Percentiles rank a stretch among this genome's conserved stretches.
These are phyloP conservation scores for Brachionus asplanchnoidis DNA, from an alignment of 1,140 invertebrate species.

Conservation along the genomic window DNA sequence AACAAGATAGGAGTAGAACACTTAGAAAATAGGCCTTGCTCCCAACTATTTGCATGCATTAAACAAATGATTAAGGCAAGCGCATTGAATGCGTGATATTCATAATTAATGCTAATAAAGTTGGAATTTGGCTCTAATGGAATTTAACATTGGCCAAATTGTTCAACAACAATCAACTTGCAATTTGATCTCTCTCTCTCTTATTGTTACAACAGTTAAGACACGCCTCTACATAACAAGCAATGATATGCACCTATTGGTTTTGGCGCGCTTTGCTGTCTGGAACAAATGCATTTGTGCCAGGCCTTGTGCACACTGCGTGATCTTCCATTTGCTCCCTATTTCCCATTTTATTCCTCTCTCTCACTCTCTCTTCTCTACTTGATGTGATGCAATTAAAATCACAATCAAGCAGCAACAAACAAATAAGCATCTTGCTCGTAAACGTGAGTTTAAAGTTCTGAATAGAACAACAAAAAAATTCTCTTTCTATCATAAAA, in stretches of 20 bases:
- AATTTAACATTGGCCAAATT: neutral
- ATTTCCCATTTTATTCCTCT: neutral
- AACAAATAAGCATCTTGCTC: constrained; percentile 16
- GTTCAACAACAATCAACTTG: neutral
- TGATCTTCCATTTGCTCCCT: neutral
- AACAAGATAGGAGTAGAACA: neutral
- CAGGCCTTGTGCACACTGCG: neutral
- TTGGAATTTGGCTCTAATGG: neutral
- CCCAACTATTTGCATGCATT: neutral
- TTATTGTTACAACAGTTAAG: neutral
- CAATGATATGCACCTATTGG: neutral
- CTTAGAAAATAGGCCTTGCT: neutral
- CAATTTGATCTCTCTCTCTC: neutral
- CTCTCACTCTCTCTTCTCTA: neutral
- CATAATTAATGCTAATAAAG: neutral
- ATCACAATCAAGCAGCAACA: neutral
- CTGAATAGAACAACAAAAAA: neutral
- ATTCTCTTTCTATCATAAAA: neutral
- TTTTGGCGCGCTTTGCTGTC: neutral
- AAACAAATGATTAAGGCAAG: neutral
- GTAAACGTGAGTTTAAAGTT: constrained; percentile 36
- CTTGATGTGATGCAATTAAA: neutral
- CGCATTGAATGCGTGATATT: neutral
- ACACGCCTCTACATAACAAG: neutral
- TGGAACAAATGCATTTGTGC: neutral